Evolutionary conservation across 2,797 vertebrate genomes (phyloP).

Genomic region (Capromys pilorides): DNA sequence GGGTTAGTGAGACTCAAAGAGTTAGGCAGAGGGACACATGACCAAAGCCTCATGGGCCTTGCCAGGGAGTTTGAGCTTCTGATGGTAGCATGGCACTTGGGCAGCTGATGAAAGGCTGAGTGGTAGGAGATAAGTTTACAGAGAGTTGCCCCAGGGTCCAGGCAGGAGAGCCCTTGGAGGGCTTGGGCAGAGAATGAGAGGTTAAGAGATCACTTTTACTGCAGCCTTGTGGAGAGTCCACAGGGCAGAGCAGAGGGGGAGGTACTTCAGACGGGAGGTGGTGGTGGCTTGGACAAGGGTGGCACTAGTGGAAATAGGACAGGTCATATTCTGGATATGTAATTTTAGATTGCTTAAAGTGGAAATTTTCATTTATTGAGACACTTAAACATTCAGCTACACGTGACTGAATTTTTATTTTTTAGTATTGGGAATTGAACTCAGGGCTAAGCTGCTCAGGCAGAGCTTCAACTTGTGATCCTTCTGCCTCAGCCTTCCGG

Average conservation of each 20-base stretch:
- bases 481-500: background rate
- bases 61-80: background rate
- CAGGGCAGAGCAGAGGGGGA: background rate
- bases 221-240: background rate
- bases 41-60: background rate
- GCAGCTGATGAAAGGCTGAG: background rate
- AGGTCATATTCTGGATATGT: background rate
- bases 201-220: background rate
- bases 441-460: background rate
- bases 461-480: background rate
- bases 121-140: background rate
- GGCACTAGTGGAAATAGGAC: background rate
- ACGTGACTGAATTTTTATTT: background rate
- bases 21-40: background rate
- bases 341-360: background rate
- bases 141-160: background rate
- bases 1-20: background rate
- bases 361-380: constrained; percentile 7
- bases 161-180: background rate
- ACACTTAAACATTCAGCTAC: background rate
- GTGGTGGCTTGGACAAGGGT: background rate
- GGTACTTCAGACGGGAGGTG: too few relatives aligned
- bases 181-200: background rate
- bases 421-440: background rate
- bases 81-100: background rate